These are phyloP conservation scores for Gryon sp. DNA, from an alignment of 1,140 invertebrate species.

Conservation along the genomic window DNA sequence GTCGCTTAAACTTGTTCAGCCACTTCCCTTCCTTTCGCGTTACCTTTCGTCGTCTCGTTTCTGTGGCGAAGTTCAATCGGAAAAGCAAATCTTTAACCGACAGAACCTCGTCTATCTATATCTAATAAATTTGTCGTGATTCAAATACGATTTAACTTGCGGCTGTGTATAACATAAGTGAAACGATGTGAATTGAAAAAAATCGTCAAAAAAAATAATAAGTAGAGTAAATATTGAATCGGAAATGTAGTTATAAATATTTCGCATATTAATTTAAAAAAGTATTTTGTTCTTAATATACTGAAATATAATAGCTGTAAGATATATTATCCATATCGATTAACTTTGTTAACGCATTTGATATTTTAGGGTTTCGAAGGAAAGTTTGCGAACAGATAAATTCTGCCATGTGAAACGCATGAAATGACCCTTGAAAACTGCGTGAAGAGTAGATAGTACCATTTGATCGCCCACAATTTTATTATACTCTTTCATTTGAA, in stretches of 20 bases:
- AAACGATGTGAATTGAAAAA: slow-evolving; percentile 43
- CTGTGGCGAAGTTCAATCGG: slow-evolving; percentile 74
- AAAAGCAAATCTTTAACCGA: slow-evolving; percentile 77
- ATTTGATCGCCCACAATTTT: slow-evolving; percentile 53
- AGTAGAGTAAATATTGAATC: slow-evolving; percentile 17
- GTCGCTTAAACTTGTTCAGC: slow-evolving; percentile 68
- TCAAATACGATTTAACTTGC: slow-evolving; percentile 19
- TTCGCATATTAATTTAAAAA: slow-evolving; percentile 6
- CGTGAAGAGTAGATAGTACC: slow-evolving; percentile 40
- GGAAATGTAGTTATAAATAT: slow-evolving; percentile 7
- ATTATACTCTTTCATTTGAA: slow-evolving; percentile 54
- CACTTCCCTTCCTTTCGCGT: slow-evolving; percentile 40
- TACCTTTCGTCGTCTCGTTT: slow-evolving; percentile 53
- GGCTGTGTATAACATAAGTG: slow-evolving; percentile 14
- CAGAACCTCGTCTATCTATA: slow-evolving; percentile 23
- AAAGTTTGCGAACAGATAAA: slow-evolving; percentile 50
- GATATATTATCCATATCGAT: slow-evolving; percentile 55
- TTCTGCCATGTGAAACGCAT: slow-evolving; percentile 57
- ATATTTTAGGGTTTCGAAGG: slow-evolving; percentile 58
- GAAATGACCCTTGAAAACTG: slow-evolving; percentile 66
- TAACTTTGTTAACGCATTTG: slow-evolving; percentile 59
- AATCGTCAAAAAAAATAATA: slow-evolving; percentile 17
- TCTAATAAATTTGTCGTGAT: slow-evolving; percentile 31
- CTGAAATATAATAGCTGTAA: slow-evolving; percentile 35
- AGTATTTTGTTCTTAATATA: slow-evolving; percentile 1